Percentiles rank a stretch among this genome's conserved stretches.
Conservation (phyloP, 2,113 vertebrate genomes). For the Nothobranchius furzeri region DNA sequence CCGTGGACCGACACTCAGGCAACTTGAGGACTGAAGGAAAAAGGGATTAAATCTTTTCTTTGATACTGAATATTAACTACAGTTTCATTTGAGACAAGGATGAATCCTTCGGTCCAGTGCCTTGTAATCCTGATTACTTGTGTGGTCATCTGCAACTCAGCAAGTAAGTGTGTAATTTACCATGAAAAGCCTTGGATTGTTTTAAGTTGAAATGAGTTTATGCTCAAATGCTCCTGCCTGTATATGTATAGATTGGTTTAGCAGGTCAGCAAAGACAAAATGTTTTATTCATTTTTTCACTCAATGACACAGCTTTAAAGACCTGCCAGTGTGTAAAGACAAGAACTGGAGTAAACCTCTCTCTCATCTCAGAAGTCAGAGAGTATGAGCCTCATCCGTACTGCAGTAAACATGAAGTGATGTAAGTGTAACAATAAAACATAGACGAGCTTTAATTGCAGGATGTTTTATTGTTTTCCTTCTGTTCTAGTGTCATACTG, state of each 20-base stretch:
- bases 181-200: no score
- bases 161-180: slow-evolving; percentile 3
- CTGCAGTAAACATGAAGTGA: slow-evolving; percentile 36
- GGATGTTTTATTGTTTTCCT: not conserved
- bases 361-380: fast-evolving
- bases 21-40: no score
- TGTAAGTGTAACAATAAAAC: slow-evolving; percentile 39
- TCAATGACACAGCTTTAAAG: not conserved
- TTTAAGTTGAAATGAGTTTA: no score
- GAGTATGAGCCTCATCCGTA: not conserved
- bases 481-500: slow-evolving; percentile 24
- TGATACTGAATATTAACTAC: no score
- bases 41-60: not conserved
- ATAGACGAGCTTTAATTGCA: not conserved
- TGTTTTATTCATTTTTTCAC: no score
- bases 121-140: slow-evolving; percentile 28
- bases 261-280: no score
- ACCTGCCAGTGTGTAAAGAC: not conserved
- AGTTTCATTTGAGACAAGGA: slow-evolving; percentile 10
- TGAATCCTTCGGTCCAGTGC: slow-evolving; percentile 15
- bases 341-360: fast-evolving
- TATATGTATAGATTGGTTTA: no score
- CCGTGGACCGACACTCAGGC: no score
- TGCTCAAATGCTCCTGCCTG: no score
- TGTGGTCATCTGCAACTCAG: not conserved